Evolutionary conservation across 30 jellyfish, hydroid and myxozoan species (phyloP).

Genomic region (Aurelia aurita): DNA sequence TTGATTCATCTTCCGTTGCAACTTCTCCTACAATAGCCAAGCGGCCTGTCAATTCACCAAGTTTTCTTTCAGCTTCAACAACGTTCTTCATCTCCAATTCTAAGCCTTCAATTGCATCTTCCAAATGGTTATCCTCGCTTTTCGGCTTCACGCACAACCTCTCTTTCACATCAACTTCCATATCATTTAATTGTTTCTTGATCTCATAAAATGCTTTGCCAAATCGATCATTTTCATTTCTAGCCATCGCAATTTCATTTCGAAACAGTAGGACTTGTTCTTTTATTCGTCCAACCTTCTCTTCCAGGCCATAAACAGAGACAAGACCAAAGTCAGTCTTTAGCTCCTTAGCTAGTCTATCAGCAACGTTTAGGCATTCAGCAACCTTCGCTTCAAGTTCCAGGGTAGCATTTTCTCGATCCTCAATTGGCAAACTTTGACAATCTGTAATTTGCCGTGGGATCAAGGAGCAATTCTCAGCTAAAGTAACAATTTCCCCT

Average conservation of each 20-base stretch:
- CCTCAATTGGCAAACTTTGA: background rate
- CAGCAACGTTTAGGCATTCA: background rate
- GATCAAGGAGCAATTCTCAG: background rate
- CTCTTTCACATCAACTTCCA: background rate
- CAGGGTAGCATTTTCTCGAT: background rate
- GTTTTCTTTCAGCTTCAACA: background rate
- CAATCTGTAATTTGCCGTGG: background rate
- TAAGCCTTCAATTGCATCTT: background rate
- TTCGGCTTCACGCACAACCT: background rate
- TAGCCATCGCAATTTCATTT: constrained; percentile 22
- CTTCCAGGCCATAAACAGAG: constrained; percentile 1
- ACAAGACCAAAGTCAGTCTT: background rate
- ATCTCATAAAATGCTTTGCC: constrained; percentile 20
- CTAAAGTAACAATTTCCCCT: background rate
- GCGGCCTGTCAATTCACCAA: background rate
- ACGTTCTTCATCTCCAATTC: background rate
- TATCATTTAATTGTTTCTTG: background rate
- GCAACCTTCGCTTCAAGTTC: background rate
- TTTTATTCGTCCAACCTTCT: background rate
- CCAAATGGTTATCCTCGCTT: background rate
- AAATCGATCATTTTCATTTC: constrained; percentile 29
- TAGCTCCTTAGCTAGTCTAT: background rate
- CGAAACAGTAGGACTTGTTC: background rate
- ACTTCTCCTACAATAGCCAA: constrained; percentile 6
- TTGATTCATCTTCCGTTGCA: background rate